Evolutionary conservation across 2,888 invertebrate species (phyloP), one percentile per base, ranked within the genome.

Genomic region (Eudasyphora cyanicolor): DNA sequence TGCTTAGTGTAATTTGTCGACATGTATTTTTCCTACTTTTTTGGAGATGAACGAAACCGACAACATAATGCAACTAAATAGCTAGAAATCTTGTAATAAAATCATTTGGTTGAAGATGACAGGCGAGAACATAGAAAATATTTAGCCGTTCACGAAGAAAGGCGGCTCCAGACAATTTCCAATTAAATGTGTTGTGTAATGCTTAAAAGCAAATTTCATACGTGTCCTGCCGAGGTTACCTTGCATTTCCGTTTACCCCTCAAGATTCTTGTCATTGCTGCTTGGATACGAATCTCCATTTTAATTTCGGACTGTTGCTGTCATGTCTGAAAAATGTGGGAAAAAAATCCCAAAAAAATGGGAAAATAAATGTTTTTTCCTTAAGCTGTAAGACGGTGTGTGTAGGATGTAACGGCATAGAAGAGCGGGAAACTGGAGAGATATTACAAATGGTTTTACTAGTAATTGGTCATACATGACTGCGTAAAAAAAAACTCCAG

Each of bases 181-280:
- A 49, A 49, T 69, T 49, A 49, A 69, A 57, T 54, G 24, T 57
- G 73, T 24, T 73, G 24, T 42, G 57, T 57, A 73, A 73, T 73
- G 57, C 42, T 73, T 27, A 27, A 42, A n/a, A 69, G 49, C 51
- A 35, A 42, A 24, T 73, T 57, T 57, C 24, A 73, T 60, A 57
- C 42, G 57, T 42, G 38, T 7, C 21, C 14, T 71, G 24, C 21
- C 32, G 32, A 17, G 64, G 64, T n/a, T 45, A n/a, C 45, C 45
- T 38, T n/a, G n/a, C n/a, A n/a, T n/a, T n/a, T n/a, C 10, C 14
- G 45, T n/a, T n/a, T 45, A n/a, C 45, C n/a, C 38, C 38, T 38
- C 38, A 6, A n/a, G 45, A 5, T n/a, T 38, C 38, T 38, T 38
- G 38, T 38, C n/a, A n/a, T 45, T 45, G 2, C n/a, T n/a, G 14